Evolutionary conservation across 2,797 vertebrate species (phyloP), one percentile per base, ranked within the genome.

Genomic region (Betta splendens): DNA sequence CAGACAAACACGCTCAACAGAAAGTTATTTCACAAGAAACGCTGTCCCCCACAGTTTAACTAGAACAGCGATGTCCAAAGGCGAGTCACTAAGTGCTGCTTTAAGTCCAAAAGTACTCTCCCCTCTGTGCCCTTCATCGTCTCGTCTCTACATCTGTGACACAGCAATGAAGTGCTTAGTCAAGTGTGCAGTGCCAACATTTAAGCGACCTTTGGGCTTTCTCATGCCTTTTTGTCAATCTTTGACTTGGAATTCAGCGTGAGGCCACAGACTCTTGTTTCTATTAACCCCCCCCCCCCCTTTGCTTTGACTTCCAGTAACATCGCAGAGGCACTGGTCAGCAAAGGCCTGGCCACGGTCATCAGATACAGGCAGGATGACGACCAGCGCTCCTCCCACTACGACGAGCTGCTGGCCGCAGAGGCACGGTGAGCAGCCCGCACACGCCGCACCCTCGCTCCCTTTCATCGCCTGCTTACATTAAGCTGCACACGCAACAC

Each of bases 321-420:
- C 92, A 98, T 96, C 2, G 97, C 97, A 0, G 97, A 98, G 80
- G 97, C 97, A 13, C 91, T 98, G 55, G 93, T 98, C 80, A 98
- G 97, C 85, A 98, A 98, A 90, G 96, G 97, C 32, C 91, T 98
- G 25, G 97, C 96, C 67, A 97, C 95, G 0, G 93, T 95, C 85
- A 96, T 98, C 89, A 87, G 95, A 57, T 98, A 98, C 86, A 93
- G 97, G 62, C 96, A 98, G 72, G 97, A 98, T 17, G 96, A 98
- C 3, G 96, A 98, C 81, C 97, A 98, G 77, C 89, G 96, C 28
- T 98, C 97, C 59, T 97, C 96, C 10, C 95, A 98, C 88, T 98
- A 98, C 1, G 97, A 98, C 0, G 97, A 98, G 75, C 92, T 98
- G 53, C 91, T 98, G 48, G 95, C 96, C 0, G 96, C 96, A 0